These are phyloP conservation scores for Phylloscopus whistleri DNA, from an alignment of 2,113 vertebrate genomes.

Conservation along the genomic window DNA sequence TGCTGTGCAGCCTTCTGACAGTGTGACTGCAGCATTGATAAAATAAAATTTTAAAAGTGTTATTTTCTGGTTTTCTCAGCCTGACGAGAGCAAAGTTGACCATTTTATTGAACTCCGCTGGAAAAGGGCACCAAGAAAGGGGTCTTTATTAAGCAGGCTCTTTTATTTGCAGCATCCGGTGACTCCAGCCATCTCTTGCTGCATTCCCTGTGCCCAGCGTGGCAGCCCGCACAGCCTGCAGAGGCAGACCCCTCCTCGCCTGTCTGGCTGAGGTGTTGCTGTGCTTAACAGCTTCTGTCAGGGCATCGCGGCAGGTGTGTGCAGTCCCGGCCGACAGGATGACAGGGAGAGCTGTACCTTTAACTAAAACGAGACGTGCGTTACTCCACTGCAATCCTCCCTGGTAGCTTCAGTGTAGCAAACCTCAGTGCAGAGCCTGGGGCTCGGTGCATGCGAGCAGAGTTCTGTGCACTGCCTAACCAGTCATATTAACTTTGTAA, in stretches of 20 bases:
- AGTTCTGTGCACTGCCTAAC: neutral
- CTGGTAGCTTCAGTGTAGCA: neutral
- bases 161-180: neutral
- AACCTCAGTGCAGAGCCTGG: neutral
- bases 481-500: neutral
- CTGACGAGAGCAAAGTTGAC: neutral
- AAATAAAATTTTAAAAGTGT: neutral
- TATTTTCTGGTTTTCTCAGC: neutral
- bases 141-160: neutral
- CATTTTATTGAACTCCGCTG: neutral
- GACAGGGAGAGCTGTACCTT: neutral
- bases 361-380: neutral
- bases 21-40: accelerated
- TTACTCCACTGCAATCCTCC: neutral
- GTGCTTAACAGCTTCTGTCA: neutral
- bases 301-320: neutral
- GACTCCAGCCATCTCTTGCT: conserved; percentile 44
- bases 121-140: neutral
- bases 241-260: neutral
- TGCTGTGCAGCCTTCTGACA: neutral
- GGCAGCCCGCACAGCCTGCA: conserved; percentile 15
- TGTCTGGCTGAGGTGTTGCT: neutral
- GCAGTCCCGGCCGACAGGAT: neutral
- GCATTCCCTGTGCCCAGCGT: conserved; percentile 40
- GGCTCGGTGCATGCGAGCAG: neutral